phyloP scores from a whole-genome alignment of 64 coral and sea anemone species.

The Stichodactyla helianthus region DNA sequence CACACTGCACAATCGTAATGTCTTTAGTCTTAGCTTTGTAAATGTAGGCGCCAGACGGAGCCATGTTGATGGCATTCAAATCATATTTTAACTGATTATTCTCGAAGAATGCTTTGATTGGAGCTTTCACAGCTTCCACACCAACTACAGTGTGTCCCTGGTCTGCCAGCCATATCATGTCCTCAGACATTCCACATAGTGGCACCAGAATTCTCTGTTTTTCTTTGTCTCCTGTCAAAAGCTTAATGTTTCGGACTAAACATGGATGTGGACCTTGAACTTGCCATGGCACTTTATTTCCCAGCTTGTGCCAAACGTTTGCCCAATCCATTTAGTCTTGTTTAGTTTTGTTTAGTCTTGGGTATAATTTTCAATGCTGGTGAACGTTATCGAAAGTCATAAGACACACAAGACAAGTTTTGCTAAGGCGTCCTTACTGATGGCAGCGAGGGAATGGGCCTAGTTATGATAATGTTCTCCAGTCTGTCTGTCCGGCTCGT shows the following conservation, averaged over 20 bases:
- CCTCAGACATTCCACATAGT: slow-evolving; percentile 70
- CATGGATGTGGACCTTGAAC: background rate
- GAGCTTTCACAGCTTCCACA: slow-evolving; percentile 40
- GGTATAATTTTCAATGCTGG: background rate
- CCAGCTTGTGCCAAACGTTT: background rate
- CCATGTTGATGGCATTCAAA: slow-evolving; percentile 25
- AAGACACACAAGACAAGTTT: background rate
- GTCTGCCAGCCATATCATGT: slow-evolving; percentile 73
- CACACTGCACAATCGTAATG: slow-evolving; percentile 57
- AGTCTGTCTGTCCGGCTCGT: too few relatives aligned
- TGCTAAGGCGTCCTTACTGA: background rate
- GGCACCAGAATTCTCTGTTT: slow-evolving; percentile 54
- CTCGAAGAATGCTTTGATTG: slow-evolving; percentile 53
- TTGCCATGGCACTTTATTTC: slow-evolving; percentile 20
- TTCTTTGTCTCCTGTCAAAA: slow-evolving; percentile 35
- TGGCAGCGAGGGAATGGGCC: background rate
- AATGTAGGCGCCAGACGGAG: slow-evolving; percentile 20
- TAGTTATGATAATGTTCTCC: too few relatives aligned
- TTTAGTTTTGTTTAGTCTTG: background rate
- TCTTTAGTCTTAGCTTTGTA: slow-evolving; percentile 56
- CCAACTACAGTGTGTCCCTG: slow-evolving; percentile 65
- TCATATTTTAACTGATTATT: slow-evolving; percentile 49
- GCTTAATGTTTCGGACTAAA: background rate
- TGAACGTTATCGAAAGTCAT: background rate
- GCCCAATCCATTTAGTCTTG: background rate